A percentile compares a stretch with the other conserved stretches of the same genome.
Evolutionary conservation across 1,140 invertebrate species (phyloP).

Genomic region (Halictus rubicundus): DNA sequence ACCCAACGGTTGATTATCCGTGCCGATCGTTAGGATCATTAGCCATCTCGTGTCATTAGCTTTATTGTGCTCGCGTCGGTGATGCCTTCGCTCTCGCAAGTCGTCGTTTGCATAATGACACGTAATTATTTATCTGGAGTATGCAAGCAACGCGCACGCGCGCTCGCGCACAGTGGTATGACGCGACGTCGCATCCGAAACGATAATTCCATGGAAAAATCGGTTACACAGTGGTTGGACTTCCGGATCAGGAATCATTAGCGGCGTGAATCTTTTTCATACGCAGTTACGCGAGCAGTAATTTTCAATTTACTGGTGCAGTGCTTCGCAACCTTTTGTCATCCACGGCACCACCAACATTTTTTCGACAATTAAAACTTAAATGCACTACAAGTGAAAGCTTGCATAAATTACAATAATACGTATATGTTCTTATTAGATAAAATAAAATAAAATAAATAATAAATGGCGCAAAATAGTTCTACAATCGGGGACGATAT

Average conservation of each 20-base stretch:
- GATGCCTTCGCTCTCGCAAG: constrained; percentile 17
- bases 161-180: neutral
- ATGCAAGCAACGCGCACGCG: constrained; percentile 10
- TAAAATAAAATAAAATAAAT: too few species aligned
- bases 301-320: neutral
- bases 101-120: constrained; percentile 58
- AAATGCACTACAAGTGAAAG: too few species aligned
- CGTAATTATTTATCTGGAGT: constrained; percentile 66
- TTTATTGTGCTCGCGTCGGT: constrained; percentile 43
- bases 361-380: too few species aligned
- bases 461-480: too few species aligned
- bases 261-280: too few species aligned
- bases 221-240: too few species aligned
- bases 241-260: too few species aligned
- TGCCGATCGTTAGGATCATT: constrained; percentile 56
- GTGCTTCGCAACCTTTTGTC: too few species aligned
- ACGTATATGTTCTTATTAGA: too few species aligned
- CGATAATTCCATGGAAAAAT: neutral
- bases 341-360: too few species aligned
- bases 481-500: too few species aligned
- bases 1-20: constrained; percentile 53
- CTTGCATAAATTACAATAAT: too few species aligned
- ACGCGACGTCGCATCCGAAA: neutral
- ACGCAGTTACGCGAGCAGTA: neutral
- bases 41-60: constrained; percentile 60